Base-by-base conservation (phyloP, 2,113 vertebrate species). In the Zosterops lateralis region DNA sequence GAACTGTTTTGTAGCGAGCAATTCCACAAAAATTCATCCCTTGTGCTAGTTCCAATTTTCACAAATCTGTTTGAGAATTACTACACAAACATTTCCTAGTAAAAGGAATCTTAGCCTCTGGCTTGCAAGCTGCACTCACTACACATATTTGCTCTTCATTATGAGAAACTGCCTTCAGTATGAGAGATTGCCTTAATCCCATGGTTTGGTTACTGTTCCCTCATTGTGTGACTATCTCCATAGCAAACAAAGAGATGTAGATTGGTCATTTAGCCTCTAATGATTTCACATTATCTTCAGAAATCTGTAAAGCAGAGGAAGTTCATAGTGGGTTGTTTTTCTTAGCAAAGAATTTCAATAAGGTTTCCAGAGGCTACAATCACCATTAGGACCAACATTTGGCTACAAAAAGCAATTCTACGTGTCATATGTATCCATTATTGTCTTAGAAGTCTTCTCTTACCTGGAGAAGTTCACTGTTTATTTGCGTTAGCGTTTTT, bases 1-100 rank as follows among this genome's bases (percentile, higher is more conserved):
- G 17, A 92, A 61, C 34, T 71, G 45, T 51, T 95, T 13, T 9
- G 5, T 10, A 85, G 60, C 22, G 78, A 90, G 62, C 51, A 78
- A 93, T 80, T 94, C 34, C 54, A 93, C 50, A 80, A 81, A 83
- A 83, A 89, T 50, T 67, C 68, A 85, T 38, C 72, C 65, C 87
- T 94, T 84, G 50, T 87, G 51, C 77, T 85, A 62, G 40, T 38
- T 88, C 44, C 84, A 91, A 68, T 94, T 94, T 90, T 90, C 90
- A 93, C 60, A 92, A 93, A 93, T 80, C 70, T 84, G 64, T 68
- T 92, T 89, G 67, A 89, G 65, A 92, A 90, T 77, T 56, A 84
- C 71, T 79, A 67, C 82, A 90, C 81, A 91, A 95, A 92, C 22
- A 79, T 89, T 90, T 86, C 75, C 56, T 14, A 76, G 44, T 32